Conservation (phyloP, 2,888 invertebrate species). For the Liodrosophila aerea region DNA sequence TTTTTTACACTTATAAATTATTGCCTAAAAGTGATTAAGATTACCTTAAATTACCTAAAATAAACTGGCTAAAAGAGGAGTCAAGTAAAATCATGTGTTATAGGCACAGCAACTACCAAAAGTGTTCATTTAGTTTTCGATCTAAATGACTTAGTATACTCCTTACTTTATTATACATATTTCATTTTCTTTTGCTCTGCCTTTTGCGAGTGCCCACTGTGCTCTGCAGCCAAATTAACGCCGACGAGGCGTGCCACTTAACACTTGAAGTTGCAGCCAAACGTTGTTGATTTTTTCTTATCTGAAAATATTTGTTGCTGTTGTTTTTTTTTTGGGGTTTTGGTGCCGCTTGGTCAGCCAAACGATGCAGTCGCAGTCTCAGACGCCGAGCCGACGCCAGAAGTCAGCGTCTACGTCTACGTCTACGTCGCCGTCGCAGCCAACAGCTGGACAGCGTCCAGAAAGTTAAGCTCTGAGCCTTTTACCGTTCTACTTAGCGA, state of each 20-base stretch:
- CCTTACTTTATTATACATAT: too few relatives aligned
- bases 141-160: too few relatives aligned
- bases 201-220: conserved; percentile 19
- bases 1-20: too few relatives aligned
- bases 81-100: too few relatives aligned
- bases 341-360: conserved; percentile 55
- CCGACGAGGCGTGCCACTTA: conserved; percentile 55
- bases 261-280: conserved; percentile 39
- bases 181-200: too few relatives aligned
- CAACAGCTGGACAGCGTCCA: conserved; percentile 36
- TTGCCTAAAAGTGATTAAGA: too few relatives aligned
- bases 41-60: too few relatives aligned
- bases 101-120: too few relatives aligned
- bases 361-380: conserved; percentile 48
- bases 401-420: background rate
- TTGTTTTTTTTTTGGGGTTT: conserved; percentile 31
- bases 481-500: conserved; percentile 46
- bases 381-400: background rate
- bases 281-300: conserved; percentile 3
- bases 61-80: too few relatives aligned
- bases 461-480: conserved; percentile 1
- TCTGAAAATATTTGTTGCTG: conserved; percentile 9
- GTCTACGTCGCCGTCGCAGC: background rate
- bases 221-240: conserved; percentile 25
- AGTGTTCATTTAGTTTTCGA: too few relatives aligned